These are phyloP conservation scores for Siniperca knerii DNA, from an alignment of 2,113 vertebrate species.

Conservation along the genomic window DNA sequence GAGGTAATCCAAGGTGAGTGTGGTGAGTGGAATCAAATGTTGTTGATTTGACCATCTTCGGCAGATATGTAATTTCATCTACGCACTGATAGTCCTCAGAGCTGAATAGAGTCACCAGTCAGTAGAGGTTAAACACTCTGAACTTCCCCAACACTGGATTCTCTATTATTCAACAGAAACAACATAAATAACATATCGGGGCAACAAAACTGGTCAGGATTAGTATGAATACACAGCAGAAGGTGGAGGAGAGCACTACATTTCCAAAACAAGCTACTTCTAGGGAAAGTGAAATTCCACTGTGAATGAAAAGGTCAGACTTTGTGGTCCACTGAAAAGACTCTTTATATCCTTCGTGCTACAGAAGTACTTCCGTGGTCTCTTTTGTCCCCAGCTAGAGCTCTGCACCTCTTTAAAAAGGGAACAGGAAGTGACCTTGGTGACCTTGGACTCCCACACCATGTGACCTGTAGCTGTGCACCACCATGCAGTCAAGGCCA, in stretches of 20 bases:
- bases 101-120: conserved; percentile 46
- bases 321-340: conserved; percentile 56
- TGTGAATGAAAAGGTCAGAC: conserved; percentile 62
- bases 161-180: background rate
- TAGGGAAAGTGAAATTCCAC: conserved; percentile 55
- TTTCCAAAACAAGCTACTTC: conserved; percentile 46
- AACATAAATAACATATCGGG: background rate
- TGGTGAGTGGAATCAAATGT: conserved; percentile 55
- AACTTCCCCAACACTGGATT: conserved; percentile 20
- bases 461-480: conserved; percentile 59
- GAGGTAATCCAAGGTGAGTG: conserved; percentile 58
- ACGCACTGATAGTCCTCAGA: conserved; percentile 38
- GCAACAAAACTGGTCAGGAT: background rate
- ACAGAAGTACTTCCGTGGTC: conserved; percentile 59
- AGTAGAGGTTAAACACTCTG: conserved; percentile 48
- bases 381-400: conserved; percentile 56
- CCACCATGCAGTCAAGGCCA: conserved; percentile 12
- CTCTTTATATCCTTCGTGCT: conserved; percentile 62
- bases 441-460: conserved; percentile 64
- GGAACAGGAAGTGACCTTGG: conserved; percentile 71
- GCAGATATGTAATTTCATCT: conserved; percentile 74
- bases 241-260: conserved; percentile 1
- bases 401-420: conserved; percentile 65
- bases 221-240: conserved; percentile 10
- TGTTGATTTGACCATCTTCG: conserved; percentile 61